Conservation (phyloP, 2,113 vertebrate species). For the Tricholaema leucomelas region DNA sequence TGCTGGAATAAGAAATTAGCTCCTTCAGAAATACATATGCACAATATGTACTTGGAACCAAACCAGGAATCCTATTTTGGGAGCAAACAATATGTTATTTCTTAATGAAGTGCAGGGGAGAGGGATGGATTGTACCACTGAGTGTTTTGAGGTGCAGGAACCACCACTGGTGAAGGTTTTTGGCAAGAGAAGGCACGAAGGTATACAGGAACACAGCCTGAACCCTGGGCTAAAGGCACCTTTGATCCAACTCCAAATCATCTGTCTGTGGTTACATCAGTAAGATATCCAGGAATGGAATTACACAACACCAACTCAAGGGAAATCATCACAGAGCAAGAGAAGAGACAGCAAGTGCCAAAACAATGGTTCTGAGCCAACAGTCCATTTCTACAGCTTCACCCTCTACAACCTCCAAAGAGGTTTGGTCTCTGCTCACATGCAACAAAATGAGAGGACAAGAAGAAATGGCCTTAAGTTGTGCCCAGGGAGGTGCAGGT, state of each 20-base stretch:
- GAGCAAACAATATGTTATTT: not conserved
- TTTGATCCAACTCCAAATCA: not conserved
- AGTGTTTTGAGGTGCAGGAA: not conserved
- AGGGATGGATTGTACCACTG: not conserved
- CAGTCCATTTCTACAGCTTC: not conserved
- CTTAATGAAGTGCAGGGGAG: not conserved
- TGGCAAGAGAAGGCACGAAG: not conserved
- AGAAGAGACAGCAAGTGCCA: not conserved
- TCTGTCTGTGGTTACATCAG: accelerated
- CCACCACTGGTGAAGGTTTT: not conserved
- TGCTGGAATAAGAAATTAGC: not conserved
- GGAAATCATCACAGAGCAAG: not conserved
- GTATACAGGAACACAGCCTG: not conserved
- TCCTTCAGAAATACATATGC: not conserved
- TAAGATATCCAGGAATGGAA: not conserved
- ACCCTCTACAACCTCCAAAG: too few relatives aligned
- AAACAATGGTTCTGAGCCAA: not conserved
- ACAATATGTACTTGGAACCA: not conserved
- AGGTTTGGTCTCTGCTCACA: too few relatives aligned
- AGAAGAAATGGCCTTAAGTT: too few relatives aligned
- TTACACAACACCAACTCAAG: not conserved
- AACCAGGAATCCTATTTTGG: not conserved
- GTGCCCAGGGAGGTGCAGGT: too few relatives aligned
- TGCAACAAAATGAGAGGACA: too few relatives aligned
- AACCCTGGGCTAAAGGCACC: not conserved